Percentiles rank a stretch among this genome's conserved stretches.
Evolutionary conservation across 2,797 vertebrate genomes (phyloP).

Genomic region (Hyperoplus lanceolatus): DNA sequence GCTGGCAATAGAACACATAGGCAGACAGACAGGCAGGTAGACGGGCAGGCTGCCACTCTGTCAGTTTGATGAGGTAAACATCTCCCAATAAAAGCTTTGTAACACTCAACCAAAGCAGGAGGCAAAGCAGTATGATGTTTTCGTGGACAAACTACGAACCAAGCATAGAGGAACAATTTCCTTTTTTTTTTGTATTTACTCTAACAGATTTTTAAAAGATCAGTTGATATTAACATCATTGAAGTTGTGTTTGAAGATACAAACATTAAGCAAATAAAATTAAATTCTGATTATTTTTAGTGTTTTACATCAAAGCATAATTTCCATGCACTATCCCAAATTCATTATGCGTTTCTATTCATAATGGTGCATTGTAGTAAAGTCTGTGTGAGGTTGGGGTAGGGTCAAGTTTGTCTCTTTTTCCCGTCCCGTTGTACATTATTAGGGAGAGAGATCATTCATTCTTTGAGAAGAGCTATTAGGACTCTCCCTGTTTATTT

Average conservation of each 20-base stretch:
- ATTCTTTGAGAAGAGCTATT: constrained; percentile 56
- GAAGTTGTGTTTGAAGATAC: neutral
- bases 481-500: constrained; percentile 52
- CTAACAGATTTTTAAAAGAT: neutral
- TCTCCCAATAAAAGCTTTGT: constrained; percentile 47
- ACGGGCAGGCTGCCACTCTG: constrained; percentile 62
- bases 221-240: neutral
- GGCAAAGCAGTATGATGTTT: constrained; percentile 9
- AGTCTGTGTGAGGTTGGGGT: constrained; percentile 17
- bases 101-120: constrained; percentile 31
- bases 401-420: constrained; percentile 48
- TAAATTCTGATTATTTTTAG: neutral
- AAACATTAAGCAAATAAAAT: neutral
- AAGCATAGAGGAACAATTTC: constrained; percentile 3
- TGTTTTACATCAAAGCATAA: neutral
- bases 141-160: constrained; percentile 2
- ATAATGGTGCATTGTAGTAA: constrained; percentile 11
- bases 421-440: constrained; percentile 55
- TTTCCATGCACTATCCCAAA: constrained; percentile 11
- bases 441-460: constrained; percentile 58
- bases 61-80: constrained; percentile 69
- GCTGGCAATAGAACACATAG: constrained; percentile 63
- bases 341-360: neutral
- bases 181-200: neutral
- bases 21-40: constrained; percentile 68